Conservation (phyloP, 30 jellyfish, hydroid and myxozoan genomes). For the Cassiopea xamachana region DNA sequence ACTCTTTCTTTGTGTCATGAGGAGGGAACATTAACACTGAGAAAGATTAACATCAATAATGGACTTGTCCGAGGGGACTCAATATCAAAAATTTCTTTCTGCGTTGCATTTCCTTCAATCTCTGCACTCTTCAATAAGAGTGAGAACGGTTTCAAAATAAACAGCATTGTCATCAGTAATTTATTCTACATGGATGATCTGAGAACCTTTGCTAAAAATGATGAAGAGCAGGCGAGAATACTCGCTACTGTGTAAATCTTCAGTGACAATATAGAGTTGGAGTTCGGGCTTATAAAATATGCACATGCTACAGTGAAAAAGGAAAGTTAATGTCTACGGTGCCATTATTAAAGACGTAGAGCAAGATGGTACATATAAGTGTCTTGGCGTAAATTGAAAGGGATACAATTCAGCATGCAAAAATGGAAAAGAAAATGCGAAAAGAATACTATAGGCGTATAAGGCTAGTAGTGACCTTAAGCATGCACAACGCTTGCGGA, state of each 20-base stretch:
- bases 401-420: neutral
- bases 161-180: neutral
- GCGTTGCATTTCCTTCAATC: neutral
- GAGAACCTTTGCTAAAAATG: constrained; percentile 37
- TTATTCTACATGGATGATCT: constrained; percentile 6
- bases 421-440: neutral
- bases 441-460: neutral
- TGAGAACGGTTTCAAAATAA: constrained; percentile 1
- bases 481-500: too few relatives aligned
- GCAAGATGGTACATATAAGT: neutral
- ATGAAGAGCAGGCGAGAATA: constrained; percentile 14
- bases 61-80: neutral
- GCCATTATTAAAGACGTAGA: neutral
- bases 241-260: constrained; percentile 18
- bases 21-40: neutral
- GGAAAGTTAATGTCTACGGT: neutral
- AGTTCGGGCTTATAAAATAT: constrained; percentile 14
- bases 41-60: neutral
- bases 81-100: neutral
- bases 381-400: neutral
- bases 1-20: neutral
- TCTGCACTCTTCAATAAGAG: neutral
- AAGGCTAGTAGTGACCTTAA: neutral
- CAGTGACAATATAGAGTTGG: constrained; percentile 7
- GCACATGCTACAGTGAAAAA: constrained; percentile 2